Conservation (phyloP, 2,113 vertebrate species). For the Malurus cyaneus region DNA sequence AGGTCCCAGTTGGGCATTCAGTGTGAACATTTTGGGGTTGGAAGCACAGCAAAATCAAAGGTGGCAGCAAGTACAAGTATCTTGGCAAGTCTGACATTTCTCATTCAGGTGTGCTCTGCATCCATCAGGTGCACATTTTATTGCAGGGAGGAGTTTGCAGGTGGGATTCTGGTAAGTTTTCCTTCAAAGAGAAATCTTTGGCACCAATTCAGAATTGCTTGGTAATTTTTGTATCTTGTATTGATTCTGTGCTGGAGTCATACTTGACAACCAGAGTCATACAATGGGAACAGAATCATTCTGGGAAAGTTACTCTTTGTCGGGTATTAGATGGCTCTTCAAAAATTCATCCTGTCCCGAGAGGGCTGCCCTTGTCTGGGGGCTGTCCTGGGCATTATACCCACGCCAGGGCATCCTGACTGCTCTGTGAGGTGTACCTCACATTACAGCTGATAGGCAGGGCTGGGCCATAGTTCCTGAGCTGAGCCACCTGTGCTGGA, state of each 20-base stretch:
- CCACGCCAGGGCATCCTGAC: not conserved
- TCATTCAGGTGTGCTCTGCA: not conserved
- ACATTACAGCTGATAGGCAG: not conserved
- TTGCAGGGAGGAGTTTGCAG: not conserved
- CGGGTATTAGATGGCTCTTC: not conserved
- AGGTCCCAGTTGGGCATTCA: not conserved
- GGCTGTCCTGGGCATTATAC: not conserved
- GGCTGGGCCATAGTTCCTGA: not conserved
- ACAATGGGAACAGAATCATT: not conserved
- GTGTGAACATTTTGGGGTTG: not conserved
- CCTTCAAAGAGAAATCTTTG: not conserved
- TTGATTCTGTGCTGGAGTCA: not conserved
- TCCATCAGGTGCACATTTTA: not conserved
- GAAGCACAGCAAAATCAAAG: not conserved
- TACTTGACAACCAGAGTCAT: not conserved
- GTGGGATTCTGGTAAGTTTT: not conserved
- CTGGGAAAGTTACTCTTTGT: not conserved
- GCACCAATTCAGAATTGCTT: not conserved
- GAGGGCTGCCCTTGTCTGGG: not conserved
- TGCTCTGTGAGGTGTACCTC: not conserved
- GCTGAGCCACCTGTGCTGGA: not conserved
- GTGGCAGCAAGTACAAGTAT: not conserved
- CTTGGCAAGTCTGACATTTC: not conserved
- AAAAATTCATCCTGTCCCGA: not conserved
- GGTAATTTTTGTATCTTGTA: not conserved